Evolutionary conservation across 2,888 invertebrate species (phyloP).

Genomic region (Parnassius smintheus): DNA sequence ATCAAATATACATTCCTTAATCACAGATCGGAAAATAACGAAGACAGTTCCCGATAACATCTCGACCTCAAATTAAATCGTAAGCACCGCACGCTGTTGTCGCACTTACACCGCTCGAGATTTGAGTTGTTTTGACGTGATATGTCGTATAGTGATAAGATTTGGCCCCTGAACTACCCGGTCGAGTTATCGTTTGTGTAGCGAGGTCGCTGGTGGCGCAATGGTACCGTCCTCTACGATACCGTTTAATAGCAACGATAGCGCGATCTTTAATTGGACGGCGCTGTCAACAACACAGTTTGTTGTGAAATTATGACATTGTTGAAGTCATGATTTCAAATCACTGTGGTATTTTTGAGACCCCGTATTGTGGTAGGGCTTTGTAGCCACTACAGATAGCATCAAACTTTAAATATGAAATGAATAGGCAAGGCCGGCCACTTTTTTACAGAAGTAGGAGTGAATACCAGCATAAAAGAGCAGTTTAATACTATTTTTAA

Average conservation of each 20-base stretch:
- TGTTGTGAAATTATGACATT: constrained; percentile 12
- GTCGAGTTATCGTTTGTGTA: constrained; percentile 11
- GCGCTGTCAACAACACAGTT: constrained; percentile 12
- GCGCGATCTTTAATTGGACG: constrained; percentile 16
- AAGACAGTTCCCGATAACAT: constrained; percentile 51
- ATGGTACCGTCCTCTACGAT: constrained; percentile 11
- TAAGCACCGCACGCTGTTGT: background rate
- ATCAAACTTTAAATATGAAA: too few species aligned
- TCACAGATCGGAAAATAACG: constrained; percentile 70
- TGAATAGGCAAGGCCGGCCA: too few species aligned
- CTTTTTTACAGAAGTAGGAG: too few species aligned
- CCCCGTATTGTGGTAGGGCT: too few species aligned
- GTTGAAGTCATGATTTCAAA: background rate
- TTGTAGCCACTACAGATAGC: too few species aligned
- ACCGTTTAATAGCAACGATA: constrained; percentile 23
- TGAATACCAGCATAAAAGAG: too few species aligned
- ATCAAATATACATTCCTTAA: constrained; percentile 43
- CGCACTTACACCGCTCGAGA: background rate
- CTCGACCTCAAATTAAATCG: constrained; percentile 36
- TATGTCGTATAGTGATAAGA: constrained; percentile 10
- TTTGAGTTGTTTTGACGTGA: constrained; percentile 1
- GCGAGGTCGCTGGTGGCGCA: constrained; percentile 15
- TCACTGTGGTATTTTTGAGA: too few species aligned
- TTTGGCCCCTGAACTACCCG: constrained; percentile 15
- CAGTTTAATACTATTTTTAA: too few species aligned